A percentile compares a stretch with the other conserved stretches of the same genome.
Conservation (phyloP, 2,797 vertebrate species). For the Sebastes dallii region DNA sequence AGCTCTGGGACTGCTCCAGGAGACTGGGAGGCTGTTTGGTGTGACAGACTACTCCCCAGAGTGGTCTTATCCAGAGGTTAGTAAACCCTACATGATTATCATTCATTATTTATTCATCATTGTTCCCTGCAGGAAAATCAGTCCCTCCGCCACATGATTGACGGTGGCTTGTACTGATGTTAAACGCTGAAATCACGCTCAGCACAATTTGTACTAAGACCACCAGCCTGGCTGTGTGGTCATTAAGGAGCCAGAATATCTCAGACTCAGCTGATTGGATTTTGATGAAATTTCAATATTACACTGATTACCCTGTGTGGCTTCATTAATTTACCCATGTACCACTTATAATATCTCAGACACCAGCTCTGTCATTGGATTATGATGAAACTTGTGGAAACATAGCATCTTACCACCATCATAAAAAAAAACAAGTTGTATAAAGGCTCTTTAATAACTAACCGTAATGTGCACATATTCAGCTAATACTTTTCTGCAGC, state of each 20-base stretch:
- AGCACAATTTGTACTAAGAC: constrained; percentile 40
- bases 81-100: constrained; percentile 66
- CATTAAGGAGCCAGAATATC: constrained; percentile 57
- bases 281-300: constrained; percentile 74
- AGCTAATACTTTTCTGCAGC: not conserved
- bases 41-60: constrained; percentile 99
- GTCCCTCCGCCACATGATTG: constrained; percentile 55
- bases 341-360: constrained; percentile 39
- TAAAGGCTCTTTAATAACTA: not conserved
- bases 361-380: constrained; percentile 33
- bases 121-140: constrained; percentile 60
- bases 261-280: constrained; percentile 59
- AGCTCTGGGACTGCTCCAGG: constrained; percentile 92
- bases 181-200: constrained; percentile 52
- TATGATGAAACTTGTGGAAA: constrained; percentile 40
- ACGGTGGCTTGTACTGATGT: constrained; percentile 43
- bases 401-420: not conserved
- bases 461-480: not conserved
- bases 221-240: constrained; percentile 49
- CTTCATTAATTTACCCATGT: constrained; percentile 66
- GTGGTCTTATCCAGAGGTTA: constrained; percentile 99
- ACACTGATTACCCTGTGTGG: constrained; percentile 62
- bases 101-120: constrained; percentile 70
- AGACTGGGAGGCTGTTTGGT: constrained; percentile 93
- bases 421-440: not conserved